Base-by-base conservation (phyloP, 1,140 invertebrate genomes). In the Mya arenaria region DNA sequence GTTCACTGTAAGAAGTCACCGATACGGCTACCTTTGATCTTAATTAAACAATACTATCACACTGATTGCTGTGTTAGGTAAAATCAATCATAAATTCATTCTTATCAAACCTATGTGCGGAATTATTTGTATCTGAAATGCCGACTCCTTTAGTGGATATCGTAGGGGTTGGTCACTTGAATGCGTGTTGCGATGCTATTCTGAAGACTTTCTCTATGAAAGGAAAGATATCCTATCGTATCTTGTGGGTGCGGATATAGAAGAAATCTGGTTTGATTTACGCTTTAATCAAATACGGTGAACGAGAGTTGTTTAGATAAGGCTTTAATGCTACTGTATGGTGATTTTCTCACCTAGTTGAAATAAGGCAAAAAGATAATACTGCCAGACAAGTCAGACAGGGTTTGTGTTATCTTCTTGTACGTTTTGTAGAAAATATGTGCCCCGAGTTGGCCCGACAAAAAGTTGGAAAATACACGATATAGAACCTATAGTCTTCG, bases 11-110 rank as follows among this genome's bases (percentile, higher is more conserved):
- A 10, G 19, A 25, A 71, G 28, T 55, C 25, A 17, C 68, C 28
- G 68, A 71, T 71, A 71, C 68, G 17, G 25, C 2, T 28, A 1
- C 41, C 5, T 71, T 71, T 71, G 68, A 71, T 55, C 68, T 55
- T 56, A 25, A 2, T 17, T 55, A 28, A 4, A 55, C 52, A 56
- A 71, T 55, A 10, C 23, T 71, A 71, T 52, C 68, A 30, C 55
- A 4, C 25, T 34, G 68, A 71, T 71, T 71, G 68, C 68, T 23
- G 23, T 52, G 36, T 13, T 39, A 48, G 55, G 48, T 71, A 48
- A 55, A 71, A 52, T 71, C 68, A 48, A 71, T 71, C 48, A 71
- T 71, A 71, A 71, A 71, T 55, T 55, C 44, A 30, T 30, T 55
- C 17, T 71, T 71, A 71, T 71, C 68, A 55, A 19, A 30, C 52